Base-by-base conservation (phyloP, 2,113 vertebrate genomes). In the Electrona antarctica region DNA sequence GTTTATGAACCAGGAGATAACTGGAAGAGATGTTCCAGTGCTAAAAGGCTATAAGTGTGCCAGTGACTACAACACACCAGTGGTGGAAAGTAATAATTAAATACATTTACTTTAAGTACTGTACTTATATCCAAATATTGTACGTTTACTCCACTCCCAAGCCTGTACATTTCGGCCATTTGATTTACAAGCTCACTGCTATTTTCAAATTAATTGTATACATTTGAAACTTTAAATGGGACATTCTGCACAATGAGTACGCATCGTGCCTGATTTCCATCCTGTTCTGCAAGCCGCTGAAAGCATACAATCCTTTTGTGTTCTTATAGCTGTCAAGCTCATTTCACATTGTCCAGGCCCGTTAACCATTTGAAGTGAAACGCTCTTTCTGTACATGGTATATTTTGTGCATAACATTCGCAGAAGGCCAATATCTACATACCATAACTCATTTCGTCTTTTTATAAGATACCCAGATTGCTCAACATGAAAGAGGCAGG, bases 291-390 rank as follows among this genome's bases (percentile, higher is more conserved):
- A 64, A 57, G 28, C 51, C 1, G 1, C 61, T 60, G 33, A 64
- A 84, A 79, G 57, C 79, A 73, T 21, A 80, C 71, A 69, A 71
- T 59, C 79, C 63, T 51, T 79, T 64, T 78, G 75, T 77, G 66
- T 64, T 76, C 55, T 67, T 49, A 52, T 49, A 49, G 49, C 81
- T 84, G 86, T 87, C 84, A 81, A 41, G 73, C 80, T 73, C 50
- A 76, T 57, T 63, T 81, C 60, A 88, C 78, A 76, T 6, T 64
- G 72, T 80, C 86, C 88, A 90, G 90, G 66, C 71, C 41, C 12
- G 80, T 45, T 46, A 64, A 28, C 60, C 65, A 66, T 87, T 78
- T 73, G 46, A 63, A 83, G 76, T 65, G 58, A 69, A 85, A 86
- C 45, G 6, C 60, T 79, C 56, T 76, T 60, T 75, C 76, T 60